Evolutionary conservation across 1,140 invertebrate species (phyloP), one percentile per base, ranked within the genome.

Genomic region (Ips nitidus): DNA sequence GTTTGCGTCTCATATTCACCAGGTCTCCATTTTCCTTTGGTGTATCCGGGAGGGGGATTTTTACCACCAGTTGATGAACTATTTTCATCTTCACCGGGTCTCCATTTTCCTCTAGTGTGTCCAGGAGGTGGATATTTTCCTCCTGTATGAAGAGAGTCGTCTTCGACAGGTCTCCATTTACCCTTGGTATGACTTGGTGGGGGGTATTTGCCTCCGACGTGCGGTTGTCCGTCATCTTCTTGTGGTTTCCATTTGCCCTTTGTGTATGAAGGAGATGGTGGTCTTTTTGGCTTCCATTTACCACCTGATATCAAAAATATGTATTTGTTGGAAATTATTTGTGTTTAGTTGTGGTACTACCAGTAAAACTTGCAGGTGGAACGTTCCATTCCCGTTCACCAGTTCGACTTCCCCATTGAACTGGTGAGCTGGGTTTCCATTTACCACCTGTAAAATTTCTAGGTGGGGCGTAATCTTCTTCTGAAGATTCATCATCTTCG

Each of bases 61-160:
- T 70, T 63, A 41, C 45, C 67, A 50, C 60, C 67, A 22, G 8
- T n/a, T 36, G 39, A 45, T 0, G 77, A 79, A 36, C 41, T 45
- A 40, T 22, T 50, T 22, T 81, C 75, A 38, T 72, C 58, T 36
- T 57, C 64, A 39, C 58, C 45, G 2, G 70, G 72, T 69, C 72
- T 83, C 88, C 91, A 92, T 80, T 92, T 92, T 2, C 90, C 90
- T 59, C 89, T 89, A 0, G 89, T 91, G 73, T 91, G 86, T 47
- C 84, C 83, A 3, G 85, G 83, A 8, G 82, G 69, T 5, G 38
- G 50, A 50, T 50, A 50, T 50, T 50, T 50, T 8, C 45, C 45
- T 50, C 45, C 45, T 8, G 45, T 50, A 22, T 6, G 45, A 50
- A 8, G 45, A 50, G 45, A 1, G 22, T 50, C 45, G 45, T 50